Evolutionary conservation across 1,140 invertebrate species (phyloP), one percentile per base, ranked within the genome.

Genomic region (Diploscapter pachys): DNA sequence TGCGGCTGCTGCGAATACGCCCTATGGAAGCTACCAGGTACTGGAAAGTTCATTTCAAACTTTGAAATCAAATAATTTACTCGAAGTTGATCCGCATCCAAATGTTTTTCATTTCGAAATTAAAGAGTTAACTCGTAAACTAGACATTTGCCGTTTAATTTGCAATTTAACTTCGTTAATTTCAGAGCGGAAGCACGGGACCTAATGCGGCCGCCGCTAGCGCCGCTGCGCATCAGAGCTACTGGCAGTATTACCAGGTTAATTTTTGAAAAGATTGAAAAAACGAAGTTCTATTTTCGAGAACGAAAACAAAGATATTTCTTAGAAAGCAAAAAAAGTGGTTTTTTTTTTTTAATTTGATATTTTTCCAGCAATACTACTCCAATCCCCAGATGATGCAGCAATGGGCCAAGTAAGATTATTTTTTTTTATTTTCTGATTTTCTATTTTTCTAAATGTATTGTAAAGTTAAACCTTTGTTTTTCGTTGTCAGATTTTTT

Each of bases 321-420:
- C 31, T 31, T 31, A 31, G 31, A 31, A 31, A 31, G 31, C 31
- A 31, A 31, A 31, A 31, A 31, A 31, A 31, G 31, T 31, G 31
- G 31, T 31, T 31, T 31, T 31, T 31, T 31, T 31, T 31, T 31
- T 31, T 31, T 31, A 31, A 31, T 31, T 31, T 31, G 31, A 31
- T 31, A 31, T 31, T 31, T 31, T 31, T 31, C 31, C 31, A 82
- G 48, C 80, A 81, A 54, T 80, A 80, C 79, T 82, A 82, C 61
- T 63, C 78, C 48, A 81, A 81, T 63, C 80, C 80, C 3, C 80
- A 78, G 13, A 31, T 69, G 62, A 77, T 77, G 77, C 70, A 71
- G 55, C 74, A 78, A 48, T 78, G 77, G 77, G 9, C 50, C 4
- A 71, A 72, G 11, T 78, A 75, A 65, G 63, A 31, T 9, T 9